Base-by-base conservation (phyloP, 1,140 invertebrate species). In the Holcopasites calliopsidis region DNA sequence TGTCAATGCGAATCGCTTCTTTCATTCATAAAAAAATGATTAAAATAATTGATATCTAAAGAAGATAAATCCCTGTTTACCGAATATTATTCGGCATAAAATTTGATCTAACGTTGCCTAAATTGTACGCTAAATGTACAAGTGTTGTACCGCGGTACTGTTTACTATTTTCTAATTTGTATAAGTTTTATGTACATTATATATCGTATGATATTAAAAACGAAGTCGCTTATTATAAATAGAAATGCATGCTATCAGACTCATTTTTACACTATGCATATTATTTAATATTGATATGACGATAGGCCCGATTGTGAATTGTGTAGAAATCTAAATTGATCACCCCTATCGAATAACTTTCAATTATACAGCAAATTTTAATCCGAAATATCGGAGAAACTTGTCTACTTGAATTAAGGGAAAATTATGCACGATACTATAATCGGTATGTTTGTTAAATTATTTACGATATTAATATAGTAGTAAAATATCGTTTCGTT, bases 171-270 rank as follows among this genome's bases (percentile, higher is more conserved):
- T 13, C 28, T 75, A 68, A 57, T 68, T 62, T 62, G 62, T 71
- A 62, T 55, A 64, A 62, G 31, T 57, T 47, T 72, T 77, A 76
- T 76, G 38, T 76, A 84, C 79, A 77, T 79, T 75, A 79, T 77
- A 73, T 79, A 73, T 64, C 28, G 52, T 40, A 79, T 82, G 65
- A 75, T 80, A 83, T 75, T 80, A 75, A 82, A 64, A 73, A 73
- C 50, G 42, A 42, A 76, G 16, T 76, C 26, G 11, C 38, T 71
- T 70, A n/a, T n/a, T n/a, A 76, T 8, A 70, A 42, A 61, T 75
- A 57, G n/a, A 69, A 70, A 76, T 76, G 52, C 44, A 60, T 38
- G 23, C 70, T 70, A 42, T 49, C 44, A 70, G 40, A 69, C 35
- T 69, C 52, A 54, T 68, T 10, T 65, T 73, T 54, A 65, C 1